These are phyloP conservation scores for Montifringilla adamsi DNA, from an alignment of 2,113 vertebrate genomes.

Conservation along the genomic window DNA sequence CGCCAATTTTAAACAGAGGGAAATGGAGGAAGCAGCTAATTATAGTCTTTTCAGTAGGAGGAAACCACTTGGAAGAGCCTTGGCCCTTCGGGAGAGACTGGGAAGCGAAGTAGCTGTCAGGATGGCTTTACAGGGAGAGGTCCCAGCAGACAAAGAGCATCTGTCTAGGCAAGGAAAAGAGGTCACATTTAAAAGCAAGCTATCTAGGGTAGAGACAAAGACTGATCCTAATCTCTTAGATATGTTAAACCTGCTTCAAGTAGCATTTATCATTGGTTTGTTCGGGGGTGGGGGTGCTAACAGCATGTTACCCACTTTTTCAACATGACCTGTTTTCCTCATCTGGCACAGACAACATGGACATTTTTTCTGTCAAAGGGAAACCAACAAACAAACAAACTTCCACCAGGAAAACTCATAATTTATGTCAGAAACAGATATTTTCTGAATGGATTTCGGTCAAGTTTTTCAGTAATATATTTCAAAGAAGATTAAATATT, in stretches of 20 bases:
- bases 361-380: neutral
- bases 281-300: neutral
- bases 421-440: neutral
- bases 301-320: neutral
- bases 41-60: constrained; percentile 27
- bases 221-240: constrained; percentile 9
- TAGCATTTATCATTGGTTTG: neutral
- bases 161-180: constrained; percentile 39
- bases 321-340: neutral
- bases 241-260: constrained; percentile 13
- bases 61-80: constrained; percentile 22
- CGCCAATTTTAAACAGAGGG: neutral
- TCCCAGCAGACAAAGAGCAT: constrained; percentile 44
- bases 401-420: neutral
- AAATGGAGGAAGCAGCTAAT: constrained; percentile 45
- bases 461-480: neutral
- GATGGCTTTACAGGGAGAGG: neutral
- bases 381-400: neutral
- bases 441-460: neutral
- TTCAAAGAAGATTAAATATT: neutral
- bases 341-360: neutral
- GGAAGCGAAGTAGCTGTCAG: constrained; percentile 4
- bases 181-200: constrained; percentile 32
- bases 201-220: constrained; percentile 5
- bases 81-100: neutral